Evolutionary conservation across 2,888 invertebrate species (phyloP).

Genomic region (Amphipoea oculea): DNA sequence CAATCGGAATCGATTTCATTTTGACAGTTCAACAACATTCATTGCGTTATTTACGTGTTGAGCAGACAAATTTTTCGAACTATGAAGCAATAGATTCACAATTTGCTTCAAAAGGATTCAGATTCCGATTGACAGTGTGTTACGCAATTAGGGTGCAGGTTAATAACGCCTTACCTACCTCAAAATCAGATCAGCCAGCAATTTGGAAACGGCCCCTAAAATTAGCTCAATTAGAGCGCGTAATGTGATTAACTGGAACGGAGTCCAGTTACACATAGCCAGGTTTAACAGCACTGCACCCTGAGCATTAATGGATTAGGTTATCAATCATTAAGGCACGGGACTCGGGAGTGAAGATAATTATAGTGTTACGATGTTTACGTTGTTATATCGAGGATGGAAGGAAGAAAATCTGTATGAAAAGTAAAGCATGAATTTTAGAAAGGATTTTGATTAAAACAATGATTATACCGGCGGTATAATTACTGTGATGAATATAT

Average conservation of each 20-base stretch:
- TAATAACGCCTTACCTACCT: not conserved
- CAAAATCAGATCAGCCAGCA: not conserved
- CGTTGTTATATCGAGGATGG: not conserved
- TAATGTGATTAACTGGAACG: conserved; percentile 24
- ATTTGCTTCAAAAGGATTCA: no score
- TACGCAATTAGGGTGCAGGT: not conserved
- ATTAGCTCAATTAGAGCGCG: conserved; percentile 13
- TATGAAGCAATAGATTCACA: no score
- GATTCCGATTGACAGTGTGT: no score
- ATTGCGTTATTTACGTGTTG: no score
- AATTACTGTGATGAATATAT: no score
- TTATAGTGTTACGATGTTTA: not conserved
- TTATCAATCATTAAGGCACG: conserved; percentile 4
- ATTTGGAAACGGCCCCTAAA: conserved; percentile 13
- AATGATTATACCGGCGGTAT: no score
- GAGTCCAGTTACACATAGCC: not conserved
- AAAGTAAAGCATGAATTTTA: no score
- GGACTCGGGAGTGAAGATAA: not conserved
- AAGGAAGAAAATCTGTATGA: no score
- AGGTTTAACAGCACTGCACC: not conserved
- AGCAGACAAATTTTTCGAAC: no score
- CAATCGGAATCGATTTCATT: no score
- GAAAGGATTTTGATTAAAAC: no score
- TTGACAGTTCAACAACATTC: no score
- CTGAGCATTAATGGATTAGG: conserved; percentile 17